Evolutionary conservation across 1,140 invertebrate species (phyloP), one percentile per base, ranked within the genome.

Genomic region (Gonatopus flavifemur): DNA sequence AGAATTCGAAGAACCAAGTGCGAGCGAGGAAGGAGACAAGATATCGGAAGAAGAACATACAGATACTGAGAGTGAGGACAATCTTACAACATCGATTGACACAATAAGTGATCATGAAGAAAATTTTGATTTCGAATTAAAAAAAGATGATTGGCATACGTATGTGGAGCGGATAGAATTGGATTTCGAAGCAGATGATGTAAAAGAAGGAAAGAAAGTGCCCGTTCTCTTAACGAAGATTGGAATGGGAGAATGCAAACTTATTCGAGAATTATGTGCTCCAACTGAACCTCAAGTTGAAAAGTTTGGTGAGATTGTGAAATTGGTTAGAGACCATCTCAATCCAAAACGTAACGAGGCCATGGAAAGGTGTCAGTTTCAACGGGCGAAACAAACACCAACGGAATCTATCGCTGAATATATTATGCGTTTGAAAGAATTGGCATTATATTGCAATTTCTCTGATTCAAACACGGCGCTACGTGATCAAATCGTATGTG

Each of bases 381-480:
- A 46, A 7, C 12, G 8, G 8, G 41, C 41, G 6, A 44, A 28
- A 18, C 44, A 46, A 37, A 18, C 12, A 1, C n/a, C 4, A 18
- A 46, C 32, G 7, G 33, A 37, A 18, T 10, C 10, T 12, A 21
- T 45, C n/a, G 31, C 42, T n/a, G 24, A 20, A 3, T 45, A 1
- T 13, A n/a, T 33, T 20, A 35, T 19, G 3, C 4, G 16, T 0
- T 33, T 46, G 10, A 36, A 31, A 25, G 8, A 31, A 9, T n/a
- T 46, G 13, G 44, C 44, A 1, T n/a, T 46, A 36, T 28, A 46
- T 28, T 46, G 44, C 33, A 46, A 46, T 13, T 46, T 37, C 21
- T 13, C 2, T 3, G 22, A 46, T 16, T 18, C 36, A 15, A 37
- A 7, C 5, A 15, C 21, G 2, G 33, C 44, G 12, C 15, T 46